A percentile compares a stretch with the other conserved stretches of the same genome.
Conservation (phyloP, 2,888 invertebrate genomes). For the Spialia ferax region DNA sequence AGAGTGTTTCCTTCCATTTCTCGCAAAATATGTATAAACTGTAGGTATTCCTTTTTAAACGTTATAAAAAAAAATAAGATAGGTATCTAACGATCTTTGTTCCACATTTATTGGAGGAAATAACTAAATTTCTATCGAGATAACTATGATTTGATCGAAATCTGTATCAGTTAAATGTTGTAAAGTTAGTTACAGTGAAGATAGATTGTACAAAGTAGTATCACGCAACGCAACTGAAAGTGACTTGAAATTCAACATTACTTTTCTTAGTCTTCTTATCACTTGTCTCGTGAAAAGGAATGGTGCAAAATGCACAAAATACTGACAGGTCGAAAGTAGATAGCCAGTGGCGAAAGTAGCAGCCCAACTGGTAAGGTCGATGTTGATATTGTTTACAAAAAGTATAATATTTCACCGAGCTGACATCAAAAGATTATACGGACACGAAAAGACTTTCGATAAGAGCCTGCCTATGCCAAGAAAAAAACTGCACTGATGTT, state of each 20-base stretch:
- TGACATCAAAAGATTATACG: slow-evolving; percentile 19
- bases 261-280: slow-evolving; percentile 13
- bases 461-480: slow-evolving; percentile 13
- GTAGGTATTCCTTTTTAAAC: no score
- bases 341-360: slow-evolving; percentile 24
- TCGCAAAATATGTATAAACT: not conserved
- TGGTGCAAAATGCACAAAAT: slow-evolving; percentile 20
- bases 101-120: not conserved
- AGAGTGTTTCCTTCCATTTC: no score
- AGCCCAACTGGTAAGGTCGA: slow-evolving; percentile 1
- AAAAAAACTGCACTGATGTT: not conserved
- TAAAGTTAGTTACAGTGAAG: no score
- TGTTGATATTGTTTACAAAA: slow-evolving; percentile 21
- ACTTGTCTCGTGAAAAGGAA: slow-evolving; percentile 12
- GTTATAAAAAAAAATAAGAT: no score
- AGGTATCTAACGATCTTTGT: no score
- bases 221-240: not conserved
- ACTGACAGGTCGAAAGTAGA: slow-evolving; percentile 25
- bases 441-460: slow-evolving; percentile 8
- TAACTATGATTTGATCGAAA: not conserved
- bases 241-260: not conserved
- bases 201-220: no score
- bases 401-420: slow-evolving; percentile 19
- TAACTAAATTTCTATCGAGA: not conserved
- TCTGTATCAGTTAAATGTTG: no score